phyloP scores from a whole-genome alignment of 1,140 invertebrate genomes.

The Sycobia sp. region DNA sequence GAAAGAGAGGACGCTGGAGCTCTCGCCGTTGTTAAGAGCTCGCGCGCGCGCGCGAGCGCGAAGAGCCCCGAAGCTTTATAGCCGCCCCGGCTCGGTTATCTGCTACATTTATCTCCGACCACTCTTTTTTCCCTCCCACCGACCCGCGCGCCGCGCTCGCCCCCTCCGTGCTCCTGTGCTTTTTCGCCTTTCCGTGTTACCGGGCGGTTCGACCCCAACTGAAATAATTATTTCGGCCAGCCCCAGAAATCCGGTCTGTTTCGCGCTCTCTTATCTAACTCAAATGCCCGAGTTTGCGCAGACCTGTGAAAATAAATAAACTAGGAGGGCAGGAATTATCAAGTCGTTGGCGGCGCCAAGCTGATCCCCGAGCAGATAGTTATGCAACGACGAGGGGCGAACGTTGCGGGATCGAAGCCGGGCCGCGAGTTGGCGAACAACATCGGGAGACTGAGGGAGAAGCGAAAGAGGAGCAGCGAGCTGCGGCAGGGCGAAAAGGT shows the following conservation, averaged over 20 bases:
- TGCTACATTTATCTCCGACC: not conserved
- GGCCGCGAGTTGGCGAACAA: conserved; percentile 2
- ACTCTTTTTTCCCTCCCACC: not conserved
- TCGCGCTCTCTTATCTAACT: no score
- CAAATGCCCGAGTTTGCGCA: no score
- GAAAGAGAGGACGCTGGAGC: not conserved
- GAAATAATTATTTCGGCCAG: no score
- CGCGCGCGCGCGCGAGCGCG: no score
- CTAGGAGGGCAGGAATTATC: not conserved
- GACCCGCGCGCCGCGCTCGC: not conserved
- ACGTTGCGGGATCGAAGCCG: not conserved
- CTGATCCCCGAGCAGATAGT: no score
- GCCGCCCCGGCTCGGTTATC: not conserved
- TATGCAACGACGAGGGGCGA: not conserved
- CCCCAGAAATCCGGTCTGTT: no score
- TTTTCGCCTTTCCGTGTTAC: no score
- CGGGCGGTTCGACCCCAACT: no score
- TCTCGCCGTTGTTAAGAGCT: not conserved
- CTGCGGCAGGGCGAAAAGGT: not conserved
- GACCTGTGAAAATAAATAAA: not conserved
- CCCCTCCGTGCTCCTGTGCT: no score
- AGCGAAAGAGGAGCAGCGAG: not conserved
- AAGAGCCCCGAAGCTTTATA: conserved; percentile 11
- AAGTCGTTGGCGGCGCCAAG: not conserved
- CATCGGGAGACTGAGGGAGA: not conserved